phyloP scores from a whole-genome alignment of 2,888 invertebrate genomes.

The Conomelus anceps region DNA sequence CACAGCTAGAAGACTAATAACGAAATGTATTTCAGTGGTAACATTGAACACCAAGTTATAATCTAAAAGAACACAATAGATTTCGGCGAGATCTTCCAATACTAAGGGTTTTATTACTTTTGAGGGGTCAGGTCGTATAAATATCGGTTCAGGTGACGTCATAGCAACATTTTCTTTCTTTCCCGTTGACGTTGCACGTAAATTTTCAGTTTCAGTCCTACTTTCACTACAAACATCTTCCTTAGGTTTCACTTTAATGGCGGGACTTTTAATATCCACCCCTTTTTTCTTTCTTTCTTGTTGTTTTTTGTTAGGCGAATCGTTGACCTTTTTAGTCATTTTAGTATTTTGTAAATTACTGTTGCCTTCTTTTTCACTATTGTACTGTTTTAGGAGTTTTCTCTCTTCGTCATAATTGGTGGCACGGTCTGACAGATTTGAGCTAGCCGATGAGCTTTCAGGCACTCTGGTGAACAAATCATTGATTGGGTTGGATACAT shows the following conservation, averaged over 20 bases:
- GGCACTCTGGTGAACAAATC: not conserved
- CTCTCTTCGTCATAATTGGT: constrained; percentile 21
- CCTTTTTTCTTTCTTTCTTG: not conserved
- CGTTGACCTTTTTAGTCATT: not conserved
- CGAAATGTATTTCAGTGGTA: constrained; percentile 24
- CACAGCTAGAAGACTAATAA: constrained; percentile 25
- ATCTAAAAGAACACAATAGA: constrained; percentile 26
- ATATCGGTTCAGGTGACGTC: not conserved
- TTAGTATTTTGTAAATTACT: not conserved
- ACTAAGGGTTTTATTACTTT: not conserved
- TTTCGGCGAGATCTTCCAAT: constrained; percentile 15
- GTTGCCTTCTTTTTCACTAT: not conserved
- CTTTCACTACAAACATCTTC: too few species aligned
- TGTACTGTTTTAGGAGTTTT: constrained; percentile 18
- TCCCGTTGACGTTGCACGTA: not conserved
- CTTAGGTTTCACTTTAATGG: too few species aligned
- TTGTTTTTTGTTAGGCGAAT: not conserved
- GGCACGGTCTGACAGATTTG: not conserved
- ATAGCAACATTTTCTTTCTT: not conserved
- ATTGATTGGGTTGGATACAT: not conserved
- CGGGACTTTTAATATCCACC: too few species aligned
- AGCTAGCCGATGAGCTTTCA: not conserved
- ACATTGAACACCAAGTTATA: constrained; percentile 28
- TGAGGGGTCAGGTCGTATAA: constrained; percentile 12
- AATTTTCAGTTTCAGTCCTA: not conserved